Percentiles rank a stretch among this genome's conserved stretches.
Evolutionary conservation across 1,140 invertebrate genomes (phyloP).

Genomic region (Danaus plexippus): DNA sequence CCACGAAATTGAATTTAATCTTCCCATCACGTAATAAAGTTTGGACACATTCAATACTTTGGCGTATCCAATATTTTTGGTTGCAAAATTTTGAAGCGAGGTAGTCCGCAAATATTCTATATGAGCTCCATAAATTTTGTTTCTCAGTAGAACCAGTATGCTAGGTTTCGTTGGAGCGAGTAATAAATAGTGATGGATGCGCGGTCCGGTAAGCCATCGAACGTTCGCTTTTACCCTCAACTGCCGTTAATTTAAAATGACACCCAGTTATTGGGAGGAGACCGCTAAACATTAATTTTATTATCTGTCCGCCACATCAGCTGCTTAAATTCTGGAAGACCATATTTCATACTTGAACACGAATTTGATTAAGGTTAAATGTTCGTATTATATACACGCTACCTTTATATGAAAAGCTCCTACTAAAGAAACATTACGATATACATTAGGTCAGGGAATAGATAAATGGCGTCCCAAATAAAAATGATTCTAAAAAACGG

Average conservation of each 20-base stretch:
- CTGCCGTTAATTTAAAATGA: slow-evolving; percentile 37
- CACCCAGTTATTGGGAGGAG: slow-evolving; percentile 22
- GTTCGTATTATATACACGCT: background rate
- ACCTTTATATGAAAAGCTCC: background rate
- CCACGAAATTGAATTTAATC: slow-evolving; percentile 6
- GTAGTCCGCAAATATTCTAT: slow-evolving; percentile 21
- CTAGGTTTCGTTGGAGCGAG: slow-evolving; percentile 21
- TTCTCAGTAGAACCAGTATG: slow-evolving; percentile 20
- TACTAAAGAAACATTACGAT: too few species aligned
- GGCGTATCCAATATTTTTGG: background rate
- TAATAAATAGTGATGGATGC: slow-evolving; percentile 44
- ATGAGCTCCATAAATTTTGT: slow-evolving; percentile 23
- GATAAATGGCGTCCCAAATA: slow-evolving; percentile 41
- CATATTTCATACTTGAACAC: background rate
- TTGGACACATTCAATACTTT: slow-evolving; percentile 15
- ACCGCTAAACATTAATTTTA: slow-evolving; percentile 30
- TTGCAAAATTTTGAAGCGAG: slow-evolving; percentile 2
- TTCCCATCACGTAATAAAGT: slow-evolving; percentile 15
- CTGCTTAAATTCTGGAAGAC: slow-evolving; percentile 9
- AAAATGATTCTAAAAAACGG: slow-evolving; percentile 51
- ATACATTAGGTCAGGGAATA: slow-evolving; percentile 15
- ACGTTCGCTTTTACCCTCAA: slow-evolving; percentile 5
- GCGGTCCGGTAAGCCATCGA: slow-evolving; percentile 8
- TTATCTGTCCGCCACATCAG: slow-evolving; percentile 20
- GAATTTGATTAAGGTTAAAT: slow-evolving; percentile 2